Base-by-base conservation (phyloP, 2,113 vertebrate species). In the Gymnarchus niloticus region DNA sequence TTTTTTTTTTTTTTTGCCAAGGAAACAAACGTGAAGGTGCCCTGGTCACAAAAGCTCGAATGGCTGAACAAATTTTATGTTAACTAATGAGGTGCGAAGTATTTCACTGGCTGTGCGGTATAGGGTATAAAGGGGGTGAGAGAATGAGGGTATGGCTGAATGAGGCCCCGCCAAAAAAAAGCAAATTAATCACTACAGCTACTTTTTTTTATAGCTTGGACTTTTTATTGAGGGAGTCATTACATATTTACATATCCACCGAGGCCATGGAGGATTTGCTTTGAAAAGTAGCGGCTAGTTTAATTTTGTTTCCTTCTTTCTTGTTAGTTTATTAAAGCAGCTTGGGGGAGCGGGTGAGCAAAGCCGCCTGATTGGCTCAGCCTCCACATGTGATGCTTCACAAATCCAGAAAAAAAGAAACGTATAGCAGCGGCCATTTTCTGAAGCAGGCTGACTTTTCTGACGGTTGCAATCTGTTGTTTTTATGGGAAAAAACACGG, bases 11-110 rank as follows among this genome's bases (percentile, higher is more conserved):
- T 73, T 59, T 41, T 21, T 19, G 21, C 52, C 56, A 12, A 59
- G 65, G 33, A 73, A 41, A 54, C 21, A 1, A n/a, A 87, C 86
- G 77, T 87, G 76, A 73, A 86, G 84, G 77, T 81, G 84, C 48
- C 65, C 56, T 81, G 77, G 83, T 52, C 82, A 73, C 33, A 65
- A 48, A 81, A 37, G 48, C 93, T 94, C 94, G 93, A 95, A 95
- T 93, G 95, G 93, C 93, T 95, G 95, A 92, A 94, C 96, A 95
- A 92, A 91, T 96, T 96, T 96, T 95, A 96, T 95, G 95, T 93
- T 94, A 90, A 93, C 94, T 96, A 96, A 96, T 95, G 95, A 96
- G 95, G 96, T 96, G 96, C 95, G 94, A 96, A 96, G 94, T 95
- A 94, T 95, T 96, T 94, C 93, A 91, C 93, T n/a, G 83, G 77